phyloP scores from a whole-genome alignment of 2,113 vertebrate genomes.

The Ascaphus truei region DNA sequence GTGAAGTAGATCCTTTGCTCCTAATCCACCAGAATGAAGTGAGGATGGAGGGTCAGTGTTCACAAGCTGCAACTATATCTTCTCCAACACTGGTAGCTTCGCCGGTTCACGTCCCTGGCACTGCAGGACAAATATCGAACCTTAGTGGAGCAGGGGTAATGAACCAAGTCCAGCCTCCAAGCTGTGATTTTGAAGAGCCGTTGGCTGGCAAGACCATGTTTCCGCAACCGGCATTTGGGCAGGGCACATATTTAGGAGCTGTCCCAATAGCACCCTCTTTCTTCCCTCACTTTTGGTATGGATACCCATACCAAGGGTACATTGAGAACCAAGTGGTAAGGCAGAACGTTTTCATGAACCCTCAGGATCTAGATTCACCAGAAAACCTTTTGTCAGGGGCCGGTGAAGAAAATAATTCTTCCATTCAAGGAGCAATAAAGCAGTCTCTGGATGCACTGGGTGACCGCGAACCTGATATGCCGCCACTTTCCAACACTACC shows the following conservation, averaged over 20 bases:
- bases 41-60: slow-evolving; percentile 50
- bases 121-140: slow-evolving; percentile 58
- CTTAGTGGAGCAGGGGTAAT: slow-evolving; percentile 48
- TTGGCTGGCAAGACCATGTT: slow-evolving; percentile 55
- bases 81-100: slow-evolving; percentile 56
- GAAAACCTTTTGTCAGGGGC: slow-evolving; percentile 34
- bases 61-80: slow-evolving; percentile 47
- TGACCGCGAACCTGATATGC: neutral
- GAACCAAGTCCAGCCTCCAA: slow-evolving; percentile 50
- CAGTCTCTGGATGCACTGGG: slow-evolving; percentile 43
- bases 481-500: neutral
- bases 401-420: slow-evolving; percentile 49
- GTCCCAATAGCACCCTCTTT: slow-evolving; percentile 61
- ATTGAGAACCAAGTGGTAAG: slow-evolving; percentile 64
- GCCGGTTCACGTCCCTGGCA: slow-evolving; percentile 57
- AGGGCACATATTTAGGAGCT: slow-evolving; percentile 58
- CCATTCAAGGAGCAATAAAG: slow-evolving; percentile 21
- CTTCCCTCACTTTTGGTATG: slow-evolving; percentile 64
- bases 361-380: slow-evolving; percentile 56
- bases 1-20: slow-evolving; percentile 53
- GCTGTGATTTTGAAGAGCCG: slow-evolving; percentile 61
- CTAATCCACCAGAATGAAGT: slow-evolving; percentile 54
- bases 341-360: slow-evolving; percentile 54
- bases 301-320: slow-evolving; percentile 68
- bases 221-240: slow-evolving; percentile 49